Base-by-base conservation (phyloP, 64 coral and sea anemone genomes). In the Orbicella faveolata region DNA sequence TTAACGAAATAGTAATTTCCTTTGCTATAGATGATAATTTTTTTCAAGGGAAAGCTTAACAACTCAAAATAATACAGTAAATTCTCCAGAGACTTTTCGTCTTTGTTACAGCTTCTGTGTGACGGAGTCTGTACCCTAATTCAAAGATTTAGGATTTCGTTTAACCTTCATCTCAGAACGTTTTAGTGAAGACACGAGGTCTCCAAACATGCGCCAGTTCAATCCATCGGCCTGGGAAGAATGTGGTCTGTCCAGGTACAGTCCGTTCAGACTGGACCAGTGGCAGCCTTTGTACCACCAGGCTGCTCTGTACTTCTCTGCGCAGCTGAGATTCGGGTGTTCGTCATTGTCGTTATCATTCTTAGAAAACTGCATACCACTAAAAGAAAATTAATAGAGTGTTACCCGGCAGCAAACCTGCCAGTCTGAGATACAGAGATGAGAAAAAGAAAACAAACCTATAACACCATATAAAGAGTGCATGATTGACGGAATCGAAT, bases 241-340 rank as follows among this genome's bases (percentile, higher is more conserved):
- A 68, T 68, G 65, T 68, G 65, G 65, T 0, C 36, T 17, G 18
- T 20, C 52, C 1, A 51, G 41, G 48, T 94, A 48, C 23, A 19
- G 8, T 17, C 87, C 92, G n/a, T 94, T 94, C 5, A 89, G 59
- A 34, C 86, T 86, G 16, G 92, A 79, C 10, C 57, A 3, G 6
- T 35, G 21, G 16, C 87, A 90, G 1, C 5, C 5, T 11, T 72
- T 94, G 78, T 62, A 94, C 92, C 92, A 94, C 87, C 87, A 94
- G 25, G 36, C 92, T 8, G 39, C 74, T 44, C 1, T 9, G 3
- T 20, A 70, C 2, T 0, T 0, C 0, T 3, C 2, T 25, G 87
- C 80, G 66, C 92, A 94, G 25, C 75, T 79, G 6, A 4, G 1
- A 9, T 6, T 1, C 15, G 55, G 55, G 2, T 89, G 0, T 10